Evolutionary conservation across 2,113 vertebrate species (phyloP).

Genomic region (Aphyosemion australe): DNA sequence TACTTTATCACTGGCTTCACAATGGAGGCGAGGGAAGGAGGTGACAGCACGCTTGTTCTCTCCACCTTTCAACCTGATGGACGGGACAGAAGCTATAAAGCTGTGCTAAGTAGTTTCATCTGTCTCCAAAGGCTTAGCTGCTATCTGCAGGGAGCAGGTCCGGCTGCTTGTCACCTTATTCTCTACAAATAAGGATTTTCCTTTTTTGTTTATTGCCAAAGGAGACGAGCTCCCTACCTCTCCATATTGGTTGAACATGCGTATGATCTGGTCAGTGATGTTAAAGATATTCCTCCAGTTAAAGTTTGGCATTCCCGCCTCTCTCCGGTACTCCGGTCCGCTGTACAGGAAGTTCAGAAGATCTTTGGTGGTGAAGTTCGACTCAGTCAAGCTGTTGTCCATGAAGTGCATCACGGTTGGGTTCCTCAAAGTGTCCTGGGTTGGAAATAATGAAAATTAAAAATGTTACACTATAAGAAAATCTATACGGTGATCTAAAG

Average conservation of each 20-base stretch:
- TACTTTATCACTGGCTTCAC: slow-evolving; percentile 68
- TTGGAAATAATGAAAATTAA: not conserved
- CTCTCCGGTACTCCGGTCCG: slow-evolving; percentile 66
- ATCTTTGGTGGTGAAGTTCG: slow-evolving; percentile 80
- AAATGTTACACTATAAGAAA: not conserved
- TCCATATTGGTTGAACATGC: slow-evolving; percentile 83
- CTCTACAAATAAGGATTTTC: not conserved
- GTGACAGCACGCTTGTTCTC: slow-evolving; percentile 70
- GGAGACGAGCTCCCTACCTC: slow-evolving; percentile 80
- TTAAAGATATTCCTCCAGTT: slow-evolving; percentile 91
- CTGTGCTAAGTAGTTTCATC: slow-evolving; percentile 64
- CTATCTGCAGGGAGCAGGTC: slow-evolving; percentile 45
- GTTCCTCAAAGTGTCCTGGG: slow-evolving; percentile 88
- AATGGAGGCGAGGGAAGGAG: slow-evolving; percentile 51
- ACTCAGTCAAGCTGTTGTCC: slow-evolving; percentile 79
- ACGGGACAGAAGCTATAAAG: slow-evolving; percentile 46
- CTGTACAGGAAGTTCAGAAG: slow-evolving; percentile 88
- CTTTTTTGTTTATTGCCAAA: not conserved
- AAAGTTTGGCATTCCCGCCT: slow-evolving; percentile 72
- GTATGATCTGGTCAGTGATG: slow-evolving; percentile 79
- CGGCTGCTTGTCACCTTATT: slow-evolving; percentile 49
- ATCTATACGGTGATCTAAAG: not conserved
- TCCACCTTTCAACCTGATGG: slow-evolving; percentile 61
- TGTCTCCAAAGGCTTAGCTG: slow-evolving; percentile 37
- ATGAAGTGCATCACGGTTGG: slow-evolving; percentile 87